Conservation (phyloP, 2,888 invertebrate species). For the Tiphia femorata region DNA sequence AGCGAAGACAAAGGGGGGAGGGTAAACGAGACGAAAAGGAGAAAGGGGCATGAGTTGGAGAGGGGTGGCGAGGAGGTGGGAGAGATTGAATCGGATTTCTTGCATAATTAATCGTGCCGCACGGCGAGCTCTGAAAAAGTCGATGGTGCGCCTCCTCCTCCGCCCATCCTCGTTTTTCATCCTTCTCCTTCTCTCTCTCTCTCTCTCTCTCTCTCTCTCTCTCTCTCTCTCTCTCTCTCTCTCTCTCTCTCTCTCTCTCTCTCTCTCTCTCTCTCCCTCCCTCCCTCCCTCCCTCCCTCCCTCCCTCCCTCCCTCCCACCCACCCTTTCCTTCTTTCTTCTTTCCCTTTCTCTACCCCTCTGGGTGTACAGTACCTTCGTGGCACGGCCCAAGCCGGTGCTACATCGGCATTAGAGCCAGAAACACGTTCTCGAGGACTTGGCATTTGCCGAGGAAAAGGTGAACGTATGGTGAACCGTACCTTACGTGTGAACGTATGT, state of each 20-base stretch:
- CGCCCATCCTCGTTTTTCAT: too few species aligned
- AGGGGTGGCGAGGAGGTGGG: neutral
- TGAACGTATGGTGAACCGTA: constrained; percentile 42
- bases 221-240: constrained; percentile 9
- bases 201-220: neutral
- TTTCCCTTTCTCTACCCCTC: constrained; percentile 4
- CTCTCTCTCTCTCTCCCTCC: neutral
- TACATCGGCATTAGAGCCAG: constrained; percentile 43
- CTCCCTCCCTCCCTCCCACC: neutral
- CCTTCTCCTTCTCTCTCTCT: constrained; percentile 1
- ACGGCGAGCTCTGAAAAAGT: constrained; percentile 17
- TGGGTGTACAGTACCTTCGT: constrained; percentile 10
- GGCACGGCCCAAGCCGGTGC: constrained; percentile 7
- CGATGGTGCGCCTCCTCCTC: constrained; percentile 10
- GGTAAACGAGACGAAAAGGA: neutral
- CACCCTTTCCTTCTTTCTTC: constrained; percentile 3
- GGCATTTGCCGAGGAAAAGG: constrained; percentile 55
- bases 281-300: constrained; percentile 3
- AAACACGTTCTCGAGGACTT: constrained; percentile 45
- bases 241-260: constrained; percentile 5
- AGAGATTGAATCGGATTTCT: constrained; percentile 44
- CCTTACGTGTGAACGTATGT: constrained; percentile 9
- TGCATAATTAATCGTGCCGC: constrained; percentile 46
- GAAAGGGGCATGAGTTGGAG: neutral
- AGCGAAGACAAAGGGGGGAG: neutral